Evolutionary conservation across 1,140 invertebrate genomes (phyloP), one percentile per base, ranked within the genome.

Genomic region (Hypsibius dujardini): DNA sequence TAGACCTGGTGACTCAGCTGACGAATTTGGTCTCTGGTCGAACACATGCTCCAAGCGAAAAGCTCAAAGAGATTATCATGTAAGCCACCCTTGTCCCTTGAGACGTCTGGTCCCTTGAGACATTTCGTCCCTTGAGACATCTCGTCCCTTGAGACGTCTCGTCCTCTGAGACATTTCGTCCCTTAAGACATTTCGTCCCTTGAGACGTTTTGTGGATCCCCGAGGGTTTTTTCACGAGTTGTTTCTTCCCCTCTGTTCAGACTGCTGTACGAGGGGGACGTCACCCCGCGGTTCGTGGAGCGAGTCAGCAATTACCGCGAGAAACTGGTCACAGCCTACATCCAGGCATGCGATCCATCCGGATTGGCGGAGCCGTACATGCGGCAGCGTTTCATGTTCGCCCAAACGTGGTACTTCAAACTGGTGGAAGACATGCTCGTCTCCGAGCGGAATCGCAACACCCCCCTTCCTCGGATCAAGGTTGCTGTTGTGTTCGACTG

Each of bases 341-440:
- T 3, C 42, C 12, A 67, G 45, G 7, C 7, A 42, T 12, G 45
- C 7, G 62, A 67, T 42, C 7, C 7, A 7, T 14, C 7, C 3
- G 62, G 62, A 12, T 7, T 67, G 3, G 7, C 62, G 3, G 62
- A 67, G 45, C 7, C 7, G 3, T 67, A 14, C 7, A 42, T 42
- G 12, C 7, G 62, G 7, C 3, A 7, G 3, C 62, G 62, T 3
- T 67, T 67, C 62, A 67, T 14, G 7, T 67, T 67, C 7, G 62
- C 62, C 3, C 62, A 67, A 42, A 42, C 42, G 3, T 67, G 62
- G 62, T 42, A 67, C 62, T 67, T 67, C 62, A 67, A 67, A 67
- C 12, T 67, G 12, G 3, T 67, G 7, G 62, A 67, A 42, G 62
- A 67, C 42, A 42, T 67, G 12, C 42, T 67, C 62, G 42, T 67